Percentiles rank a stretch among this genome's conserved stretches.
phyloP scores from a whole-genome alignment of 2,888 invertebrate species.

The Nymphalis urticae region DNA sequence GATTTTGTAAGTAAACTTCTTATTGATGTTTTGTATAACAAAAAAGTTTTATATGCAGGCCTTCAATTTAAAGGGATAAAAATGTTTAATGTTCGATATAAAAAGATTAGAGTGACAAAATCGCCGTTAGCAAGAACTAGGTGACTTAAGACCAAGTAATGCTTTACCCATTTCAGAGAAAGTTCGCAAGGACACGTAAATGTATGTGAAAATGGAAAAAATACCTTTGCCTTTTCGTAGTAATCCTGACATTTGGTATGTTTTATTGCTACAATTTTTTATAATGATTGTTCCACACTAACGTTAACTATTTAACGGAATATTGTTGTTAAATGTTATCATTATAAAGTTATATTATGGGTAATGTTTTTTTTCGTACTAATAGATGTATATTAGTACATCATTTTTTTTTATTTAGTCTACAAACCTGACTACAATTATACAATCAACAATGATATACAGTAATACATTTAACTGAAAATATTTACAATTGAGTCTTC shows the following conservation, averaged over 20 bases:
- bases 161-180: conserved; percentile 34
- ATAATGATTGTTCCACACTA: not conserved
- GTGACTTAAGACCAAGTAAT: conserved; percentile 19
- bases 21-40: not conserved
- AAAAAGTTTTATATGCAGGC: not conserved
- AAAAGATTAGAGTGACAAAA: conserved; percentile 18
- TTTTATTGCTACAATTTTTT: conserved; percentile 26
- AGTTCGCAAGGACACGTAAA: conserved; percentile 24
- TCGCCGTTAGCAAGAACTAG: conserved; percentile 24
- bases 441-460: too few relatives aligned
- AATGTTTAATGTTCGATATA: conserved; percentile 12
- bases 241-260: conserved; percentile 22
- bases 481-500: too few relatives aligned
- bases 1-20: too few relatives aligned
- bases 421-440: too few relatives aligned
- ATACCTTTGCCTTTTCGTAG: conserved; percentile 16
- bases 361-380: too few relatives aligned
- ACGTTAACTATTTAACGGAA: not conserved
- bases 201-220: conserved; percentile 23
- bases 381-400: too few relatives aligned
- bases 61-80: not conserved
- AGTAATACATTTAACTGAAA: too few relatives aligned
- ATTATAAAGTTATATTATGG: not conserved
- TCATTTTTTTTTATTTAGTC: too few relatives aligned
- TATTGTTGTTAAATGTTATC: not conserved